These are phyloP conservation scores for Xanthorhoe designata DNA, from an alignment of 2,888 invertebrate species.

Conservation along the genomic window DNA sequence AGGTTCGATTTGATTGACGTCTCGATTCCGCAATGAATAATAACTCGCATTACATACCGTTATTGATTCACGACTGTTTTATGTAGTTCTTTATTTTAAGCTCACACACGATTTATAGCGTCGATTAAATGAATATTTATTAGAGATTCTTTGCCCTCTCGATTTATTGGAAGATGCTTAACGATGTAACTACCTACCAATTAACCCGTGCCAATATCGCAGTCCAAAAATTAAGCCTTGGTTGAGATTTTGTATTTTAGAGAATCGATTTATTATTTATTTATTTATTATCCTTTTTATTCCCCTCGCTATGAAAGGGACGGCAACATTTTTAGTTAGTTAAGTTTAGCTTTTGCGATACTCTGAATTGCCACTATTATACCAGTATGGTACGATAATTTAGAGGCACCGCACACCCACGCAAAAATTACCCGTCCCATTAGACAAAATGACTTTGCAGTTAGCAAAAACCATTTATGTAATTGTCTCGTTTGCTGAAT, in stretches of 20 bases:
- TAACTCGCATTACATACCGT: slow-evolving; percentile 60
- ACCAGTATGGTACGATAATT: background rate
- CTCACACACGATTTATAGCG: slow-evolving; percentile 44
- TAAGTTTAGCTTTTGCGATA: no score
- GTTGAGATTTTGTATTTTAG: background rate
- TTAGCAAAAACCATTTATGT: slow-evolving; percentile 26
- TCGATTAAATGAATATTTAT: slow-evolving; percentile 46
- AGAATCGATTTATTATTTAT: no score
- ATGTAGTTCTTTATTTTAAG: slow-evolving; percentile 47
- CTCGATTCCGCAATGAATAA: slow-evolving; percentile 55
- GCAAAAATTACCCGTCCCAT: slow-evolving; percentile 18
- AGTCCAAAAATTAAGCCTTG: background rate
- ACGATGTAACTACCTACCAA: background rate
- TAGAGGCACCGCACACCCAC: slow-evolving; percentile 2
- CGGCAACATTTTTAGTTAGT: no score
- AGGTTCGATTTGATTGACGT: slow-evolving; percentile 50
- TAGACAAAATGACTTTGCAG: slow-evolving; percentile 20
- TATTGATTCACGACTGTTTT: slow-evolving; percentile 48
- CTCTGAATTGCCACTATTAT: no score
- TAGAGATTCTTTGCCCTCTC: slow-evolving; percentile 35
- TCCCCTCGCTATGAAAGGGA: no score
- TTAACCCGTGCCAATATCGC: background rate
- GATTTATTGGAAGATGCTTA: slow-evolving; percentile 10
- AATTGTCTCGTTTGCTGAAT: slow-evolving; percentile 23
- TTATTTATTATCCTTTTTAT: no score